Base-by-base conservation (phyloP, 2,113 vertebrate genomes). In the Colossoma macropomum region DNA sequence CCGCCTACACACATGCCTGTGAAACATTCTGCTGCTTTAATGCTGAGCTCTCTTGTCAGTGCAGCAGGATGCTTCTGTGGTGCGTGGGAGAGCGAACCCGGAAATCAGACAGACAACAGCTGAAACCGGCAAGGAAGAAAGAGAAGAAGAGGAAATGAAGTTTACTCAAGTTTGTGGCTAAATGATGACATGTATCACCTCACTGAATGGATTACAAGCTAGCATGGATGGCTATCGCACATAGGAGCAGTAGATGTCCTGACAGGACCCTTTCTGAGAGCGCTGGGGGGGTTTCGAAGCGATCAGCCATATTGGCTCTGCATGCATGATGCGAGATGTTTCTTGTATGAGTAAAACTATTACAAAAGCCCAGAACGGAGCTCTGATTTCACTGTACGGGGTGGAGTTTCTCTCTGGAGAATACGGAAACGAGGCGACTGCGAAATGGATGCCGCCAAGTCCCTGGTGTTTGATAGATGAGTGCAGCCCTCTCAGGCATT, bases 391-490 rank as follows among this genome's bases (percentile, higher is more conserved):
- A 16, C 41, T 63, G 69, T 30, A 79, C 6, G n/a, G 28, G 32
- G 34, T 62, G 63, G 38, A 71, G 73, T 73, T 82, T 77, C 56
- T 80, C 62, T 65, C 60, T 69, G n/a, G 52, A 48, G 45, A 71
- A 38, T 52, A 70, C 34, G 34, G 76, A 59, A 59, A 28, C 12
- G 19, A 74, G 81, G 60, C 62, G 28, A 77, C 80, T 69, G 25
- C 45, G 59, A 72, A 83, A 81, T 45, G 82, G 79, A 76, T 17
- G 30, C 71, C 65, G 45, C 52, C 50, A 23, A n/a, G 28, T 82
- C 50, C 77, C 60, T 77, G 75, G 30, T 30, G 52, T 69, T 72
- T 84, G 82, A 75, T 76, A 41, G 79, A 80, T 69, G 56, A 82
- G 59, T 28, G 11, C 0, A 2, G 52, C 27, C 9, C 75, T 85